phyloP scores from a whole-genome alignment of 2,888 invertebrate species.

The Ectemnius cavifrons region DNA sequence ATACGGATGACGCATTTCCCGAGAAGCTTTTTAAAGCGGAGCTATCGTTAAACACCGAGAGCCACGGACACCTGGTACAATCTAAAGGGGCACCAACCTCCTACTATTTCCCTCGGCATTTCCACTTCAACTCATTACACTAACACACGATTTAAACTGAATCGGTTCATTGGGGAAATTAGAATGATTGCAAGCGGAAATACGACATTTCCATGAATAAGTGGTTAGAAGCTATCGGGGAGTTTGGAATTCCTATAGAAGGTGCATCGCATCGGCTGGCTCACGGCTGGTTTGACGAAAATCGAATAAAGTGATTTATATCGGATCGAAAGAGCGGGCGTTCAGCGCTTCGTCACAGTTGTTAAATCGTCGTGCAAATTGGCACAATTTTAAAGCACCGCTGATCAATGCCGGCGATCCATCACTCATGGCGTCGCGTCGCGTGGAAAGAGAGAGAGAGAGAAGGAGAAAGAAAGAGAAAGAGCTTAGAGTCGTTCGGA shows the following conservation, averaged over 20 bases:
- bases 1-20: constrained; percentile 39
- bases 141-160: too few relatives aligned
- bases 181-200: background rate
- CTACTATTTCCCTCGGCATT: constrained; percentile 21
- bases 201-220: background rate
- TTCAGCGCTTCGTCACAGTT: background rate
- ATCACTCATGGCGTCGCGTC: background rate
- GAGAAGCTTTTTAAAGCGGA: constrained; percentile 32
- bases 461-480: too few relatives aligned
- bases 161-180: too few relatives aligned
- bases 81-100: background rate
- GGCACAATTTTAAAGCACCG: constrained; percentile 2
- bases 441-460: too few relatives aligned
- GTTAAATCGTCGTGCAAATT: constrained; percentile 8
- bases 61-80: background rate
- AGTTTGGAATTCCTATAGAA: too few relatives aligned
- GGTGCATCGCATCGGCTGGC: background rate
- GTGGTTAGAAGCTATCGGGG: too few relatives aligned
- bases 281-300: background rate
- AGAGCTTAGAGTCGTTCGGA: too few relatives aligned
- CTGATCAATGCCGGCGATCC: background rate
- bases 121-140: constrained; percentile 13
- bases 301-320: background rate
- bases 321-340: background rate
- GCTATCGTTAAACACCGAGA: constrained; percentile 30